Base-by-base conservation (phyloP, 2,888 invertebrate genomes). In the Idaea aversata region DNA sequence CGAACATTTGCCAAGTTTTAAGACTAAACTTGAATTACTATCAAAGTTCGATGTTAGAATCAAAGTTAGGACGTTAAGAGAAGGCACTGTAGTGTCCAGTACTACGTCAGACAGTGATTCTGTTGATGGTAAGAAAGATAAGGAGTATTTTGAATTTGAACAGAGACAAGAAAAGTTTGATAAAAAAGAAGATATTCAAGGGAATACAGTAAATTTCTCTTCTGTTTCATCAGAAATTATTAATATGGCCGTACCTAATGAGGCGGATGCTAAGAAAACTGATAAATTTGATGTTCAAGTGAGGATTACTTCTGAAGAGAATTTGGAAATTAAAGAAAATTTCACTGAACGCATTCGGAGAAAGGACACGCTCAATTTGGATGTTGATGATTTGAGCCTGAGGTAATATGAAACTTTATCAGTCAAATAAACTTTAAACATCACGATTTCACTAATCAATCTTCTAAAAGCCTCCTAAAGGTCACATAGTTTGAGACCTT, bases 11-110 rank as follows among this genome's bases (percentile, higher is more conserved):
- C 81, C 86, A 65, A 87, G 83, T 75, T 93, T 85, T 68, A 90
- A 90, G 81, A 93, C 93, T 3, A 93, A 90, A 78, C 76, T 93
- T 63, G 93, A 93, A 76, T 77, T 94, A 34, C 75, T 93, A 57
- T 93, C 94, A 2, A 93, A 93, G 73, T 94, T 93, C 80, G 93
- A 94, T 80, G 93, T 94, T 0, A 88, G 88, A 76, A 94, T 94
- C 47, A 93, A 93, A 86, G 93, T 94, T 0, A 79, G 88, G 34
- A 93, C 93, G 62, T 74, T 90, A 4, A 91, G 91, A 75, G 90
- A 91, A 68, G 90, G 90, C n/a, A 81, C 80, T 47, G 67, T 84
- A 57, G 62, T 83, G 57, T 88, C 91, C 5, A 90, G 85, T 64
- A 85, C 87, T 13, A 89, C 90, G 34, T 90, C 92, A 0, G 91